Base-by-base conservation (phyloP, 2,888 invertebrate genomes). In the Monoplex corrugatus region DNA sequence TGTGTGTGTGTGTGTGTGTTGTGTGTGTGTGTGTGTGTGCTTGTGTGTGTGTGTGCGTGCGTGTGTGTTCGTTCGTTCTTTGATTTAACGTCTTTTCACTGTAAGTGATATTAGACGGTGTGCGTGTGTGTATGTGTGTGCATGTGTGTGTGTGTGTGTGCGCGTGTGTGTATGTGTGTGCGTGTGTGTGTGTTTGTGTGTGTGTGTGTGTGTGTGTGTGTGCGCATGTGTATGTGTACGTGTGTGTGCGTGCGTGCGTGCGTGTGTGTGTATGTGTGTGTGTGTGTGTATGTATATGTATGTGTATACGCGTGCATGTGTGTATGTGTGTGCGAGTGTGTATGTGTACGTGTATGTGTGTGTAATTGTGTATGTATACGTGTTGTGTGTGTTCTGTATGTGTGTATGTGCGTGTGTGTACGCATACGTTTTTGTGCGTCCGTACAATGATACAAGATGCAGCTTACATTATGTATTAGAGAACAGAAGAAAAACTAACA, bases 91-190 rank as follows among this genome's bases (percentile, higher is more conserved):
- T n/a, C n/a, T n/a, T n/a, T n/a, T n/a, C n/a, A n/a, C n/a, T n/a
- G n/a, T n/a, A n/a, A n/a, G n/a, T n/a, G n/a, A n/a, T n/a, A n/a
- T n/a, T n/a, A n/a, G n/a, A n/a, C n/a, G n/a, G n/a, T n/a, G n/a
- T n/a, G n/a, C n/a, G 50, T 50, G 50, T 50, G 50, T 50, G 50
- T 50, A 19, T 50, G 50, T 50, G 50, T 50, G 50, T 50, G 50
- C 50, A 19, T 50, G 50, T 19, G 50, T 50, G 50, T 19, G 50
- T 75, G 75, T 28, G 75, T 75, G 75, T 28, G 75, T 75, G 75
- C 35, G 75, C 28, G 75, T 28, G 75, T 75, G 75, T 28, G 75
- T 75, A n/a, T 28, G 75, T 75, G 75, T 75, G 83, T 83, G 83
- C 28, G 83, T 83, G 83, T 5, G 83, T 83, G 44, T 0, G 44